Evolutionary conservation across 1,140 invertebrate genomes (phyloP).

Genomic region (Doryteuthis pealeii): DNA sequence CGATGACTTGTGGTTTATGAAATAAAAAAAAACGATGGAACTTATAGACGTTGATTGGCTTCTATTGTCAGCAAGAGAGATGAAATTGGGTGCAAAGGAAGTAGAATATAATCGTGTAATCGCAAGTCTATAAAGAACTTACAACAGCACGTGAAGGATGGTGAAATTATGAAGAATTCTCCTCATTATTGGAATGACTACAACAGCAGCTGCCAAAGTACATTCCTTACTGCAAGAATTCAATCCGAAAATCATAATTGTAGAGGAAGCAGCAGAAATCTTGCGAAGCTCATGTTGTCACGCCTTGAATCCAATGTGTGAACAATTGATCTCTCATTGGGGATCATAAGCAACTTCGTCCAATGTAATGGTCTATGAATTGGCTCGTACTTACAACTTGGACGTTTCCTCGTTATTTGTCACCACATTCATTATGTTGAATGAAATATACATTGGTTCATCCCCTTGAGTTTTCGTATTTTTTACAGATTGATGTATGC

Average conservation of each 20-base stretch:
- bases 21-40: constrained; percentile 46
- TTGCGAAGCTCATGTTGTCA: constrained; percentile 56
- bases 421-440: constrained; percentile 50
- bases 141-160: constrained; percentile 45
- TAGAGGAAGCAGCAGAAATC: constrained; percentile 59
- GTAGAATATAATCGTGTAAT: constrained; percentile 23
- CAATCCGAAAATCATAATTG: constrained; percentile 48
- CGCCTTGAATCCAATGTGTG: constrained; percentile 68
- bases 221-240: constrained; percentile 37
- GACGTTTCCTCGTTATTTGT: constrained; percentile 54
- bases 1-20: constrained; percentile 50
- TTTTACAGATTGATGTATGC: constrained; percentile 42
- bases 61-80: constrained; percentile 25
- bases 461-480: constrained; percentile 50
- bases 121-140: constrained; percentile 39
- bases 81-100: constrained; percentile 21
- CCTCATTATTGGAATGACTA: too few relatives aligned
- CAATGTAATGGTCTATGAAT: constrained; percentile 54
- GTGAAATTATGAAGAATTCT: constrained; percentile 45
- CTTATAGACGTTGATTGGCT: constrained; percentile 52
- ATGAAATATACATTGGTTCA: constrained; percentile 56
- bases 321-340: constrained; percentile 83
- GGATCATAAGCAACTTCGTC: constrained; percentile 67
- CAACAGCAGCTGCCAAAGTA: constrained; percentile 51
- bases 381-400: constrained; percentile 55